A percentile compares a stretch with the other conserved stretches of the same genome.
Conservation (phyloP, 2,113 vertebrate genomes). For the Gopherus evgoodei region DNA sequence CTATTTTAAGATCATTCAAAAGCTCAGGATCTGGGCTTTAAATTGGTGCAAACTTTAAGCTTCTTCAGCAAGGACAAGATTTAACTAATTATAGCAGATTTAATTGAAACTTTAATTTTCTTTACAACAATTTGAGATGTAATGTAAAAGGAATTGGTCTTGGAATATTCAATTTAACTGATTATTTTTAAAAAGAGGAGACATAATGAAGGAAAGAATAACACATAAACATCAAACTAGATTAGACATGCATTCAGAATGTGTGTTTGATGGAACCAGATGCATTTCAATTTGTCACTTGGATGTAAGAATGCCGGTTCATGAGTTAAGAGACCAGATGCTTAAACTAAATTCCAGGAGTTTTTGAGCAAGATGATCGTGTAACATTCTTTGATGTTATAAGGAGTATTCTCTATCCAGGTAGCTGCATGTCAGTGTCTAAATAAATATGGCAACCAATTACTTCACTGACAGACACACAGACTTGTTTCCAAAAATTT, state of each 20-base stretch:
- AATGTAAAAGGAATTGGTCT: background rate
- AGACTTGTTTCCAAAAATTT: background rate
- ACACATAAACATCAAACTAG: background rate
- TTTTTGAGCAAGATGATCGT: background rate
- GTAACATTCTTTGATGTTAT: background rate
- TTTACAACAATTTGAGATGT: background rate
- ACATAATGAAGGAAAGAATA: background rate
- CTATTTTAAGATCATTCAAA: background rate
- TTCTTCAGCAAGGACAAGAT: no score
- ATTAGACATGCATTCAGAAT: accelerated
- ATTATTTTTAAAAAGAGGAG: background rate
- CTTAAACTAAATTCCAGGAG: background rate
- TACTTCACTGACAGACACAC: background rate
- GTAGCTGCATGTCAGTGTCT: background rate
- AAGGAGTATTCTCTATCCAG: background rate
- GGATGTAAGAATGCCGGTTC: background rate
- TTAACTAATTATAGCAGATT: background rate
- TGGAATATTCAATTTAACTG: background rate
- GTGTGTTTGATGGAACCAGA: background rate
- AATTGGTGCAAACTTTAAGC: background rate
- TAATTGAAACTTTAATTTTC: background rate
- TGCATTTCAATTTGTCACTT: background rate
- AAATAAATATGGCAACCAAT: background rate
- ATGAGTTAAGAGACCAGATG: background rate
- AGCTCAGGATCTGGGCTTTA: background rate